Conservation (phyloP, 2,797 vertebrate genomes). For the Dipus sagitta region DNA sequence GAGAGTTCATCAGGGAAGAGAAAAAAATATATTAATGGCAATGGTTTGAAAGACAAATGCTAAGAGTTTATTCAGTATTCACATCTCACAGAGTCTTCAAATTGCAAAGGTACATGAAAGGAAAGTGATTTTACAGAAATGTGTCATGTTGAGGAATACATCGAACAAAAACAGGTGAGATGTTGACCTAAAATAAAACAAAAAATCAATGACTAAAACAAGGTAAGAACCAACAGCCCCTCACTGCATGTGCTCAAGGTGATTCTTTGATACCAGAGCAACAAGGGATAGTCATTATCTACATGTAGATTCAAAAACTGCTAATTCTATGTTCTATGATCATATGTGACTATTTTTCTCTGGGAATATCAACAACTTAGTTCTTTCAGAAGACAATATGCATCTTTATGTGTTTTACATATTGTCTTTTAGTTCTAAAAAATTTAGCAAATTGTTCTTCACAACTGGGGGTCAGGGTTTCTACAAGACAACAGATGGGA, state of each 20-base stretch:
- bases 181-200: conserved; percentile 40
- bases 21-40: conserved; percentile 1
- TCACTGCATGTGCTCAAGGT: not conserved
- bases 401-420: conserved; percentile 1
- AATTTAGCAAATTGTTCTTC: no score
- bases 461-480: no score
- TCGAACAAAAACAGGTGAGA: not conserved
- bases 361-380: not conserved
- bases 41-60: not conserved
- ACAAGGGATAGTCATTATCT: not conserved
- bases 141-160: not conserved
- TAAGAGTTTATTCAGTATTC: not conserved
- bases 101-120: not conserved
- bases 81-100: not conserved
- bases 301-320: not conserved
- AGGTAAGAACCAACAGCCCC: not conserved
- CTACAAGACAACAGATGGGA: no score
- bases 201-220: conserved; percentile 38
- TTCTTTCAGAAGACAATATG: not conserved
- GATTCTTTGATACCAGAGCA: not conserved
- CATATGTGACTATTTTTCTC: no score
- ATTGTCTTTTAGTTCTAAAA: not conserved
- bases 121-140: conserved; percentile 18
- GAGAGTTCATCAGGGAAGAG: conserved; percentile 12
- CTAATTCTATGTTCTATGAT: not conserved